Percentiles rank a stretch among this genome's conserved stretches.
Conservation (phyloP, 2,797 vertebrate species). For the Xenentodon cancila region DNA sequence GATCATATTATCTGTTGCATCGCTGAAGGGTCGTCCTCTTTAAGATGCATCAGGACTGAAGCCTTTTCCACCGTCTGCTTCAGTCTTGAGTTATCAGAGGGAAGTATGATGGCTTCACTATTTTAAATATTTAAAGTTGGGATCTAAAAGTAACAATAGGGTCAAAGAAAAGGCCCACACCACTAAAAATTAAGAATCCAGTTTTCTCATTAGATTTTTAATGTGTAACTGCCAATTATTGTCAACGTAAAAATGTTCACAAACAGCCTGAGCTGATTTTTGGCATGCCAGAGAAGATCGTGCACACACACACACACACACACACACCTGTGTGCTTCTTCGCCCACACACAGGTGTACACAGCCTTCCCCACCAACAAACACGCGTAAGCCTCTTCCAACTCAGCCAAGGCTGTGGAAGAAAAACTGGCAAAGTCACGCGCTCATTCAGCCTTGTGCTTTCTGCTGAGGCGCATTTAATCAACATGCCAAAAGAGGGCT, state of each 20-base stretch:
- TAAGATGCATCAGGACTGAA: no score
- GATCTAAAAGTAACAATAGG: neutral
- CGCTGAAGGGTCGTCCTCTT: no score
- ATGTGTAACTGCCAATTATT: neutral
- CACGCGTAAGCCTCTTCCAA: conserved; percentile 14
- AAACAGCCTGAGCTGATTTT: conserved; percentile 16
- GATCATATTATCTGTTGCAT: no score
- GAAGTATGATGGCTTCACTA: neutral
- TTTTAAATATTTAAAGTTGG: neutral
- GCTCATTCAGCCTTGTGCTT: conserved; percentile 47
- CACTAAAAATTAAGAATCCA: neutral
- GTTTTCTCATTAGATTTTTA: neutral
- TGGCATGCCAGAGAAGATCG: neutral
- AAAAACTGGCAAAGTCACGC: conserved; percentile 19
- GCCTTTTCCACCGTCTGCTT: no score
- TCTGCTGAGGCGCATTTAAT: conserved; percentile 52
- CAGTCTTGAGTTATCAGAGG: no score
- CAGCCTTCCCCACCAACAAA: conserved; percentile 4
- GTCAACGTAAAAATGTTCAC: neutral
- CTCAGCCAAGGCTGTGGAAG: conserved; percentile 56
- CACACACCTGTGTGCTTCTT: neutral
- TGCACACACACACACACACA: neutral
- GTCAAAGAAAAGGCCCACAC: neutral
- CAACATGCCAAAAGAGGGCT: conserved; percentile 39
- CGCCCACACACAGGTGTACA: conserved; percentile 5